A percentile compares a stretch with the other conserved stretches of the same genome.
These are phyloP conservation scores for Drosophila helvetica DNA, from an alignment of 2,888 invertebrate species.

Conservation along the genomic window DNA sequence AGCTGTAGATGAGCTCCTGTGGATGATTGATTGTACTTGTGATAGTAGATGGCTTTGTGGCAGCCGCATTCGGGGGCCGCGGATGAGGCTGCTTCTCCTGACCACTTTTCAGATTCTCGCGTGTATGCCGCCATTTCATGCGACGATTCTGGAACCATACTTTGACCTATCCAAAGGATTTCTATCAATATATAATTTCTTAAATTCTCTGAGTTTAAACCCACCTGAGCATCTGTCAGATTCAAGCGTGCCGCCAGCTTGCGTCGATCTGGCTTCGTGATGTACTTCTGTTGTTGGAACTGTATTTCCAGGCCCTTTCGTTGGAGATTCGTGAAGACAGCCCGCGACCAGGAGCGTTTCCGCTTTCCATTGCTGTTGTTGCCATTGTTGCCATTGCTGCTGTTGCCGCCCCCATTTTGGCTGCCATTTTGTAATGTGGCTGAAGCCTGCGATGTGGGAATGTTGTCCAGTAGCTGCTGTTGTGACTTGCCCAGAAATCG, in stretches of 20 bases:
- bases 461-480: conserved; percentile 72
- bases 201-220: not conserved
- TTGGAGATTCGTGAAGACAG: conserved; percentile 97
- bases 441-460: conserved; percentile 47
- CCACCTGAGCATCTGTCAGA: conserved; percentile 96
- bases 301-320: conserved; percentile 96
- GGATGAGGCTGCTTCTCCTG: conserved; percentile 81
- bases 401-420: conserved; percentile 34
- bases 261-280: conserved; percentile 96
- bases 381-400: conserved; percentile 1
- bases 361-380: conserved; percentile 85
- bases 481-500: conserved; percentile 64
- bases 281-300: conserved; percentile 97
- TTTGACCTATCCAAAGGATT: conserved; percentile 87
- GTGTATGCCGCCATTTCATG: conserved; percentile 94
- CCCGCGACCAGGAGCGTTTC: conserved; percentile 97
- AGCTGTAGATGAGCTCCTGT: conserved; percentile 65
- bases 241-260: conserved; percentile 96
- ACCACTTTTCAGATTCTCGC: conserved; percentile 85
- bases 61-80: conserved; percentile 7
- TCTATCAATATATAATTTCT: not conserved
- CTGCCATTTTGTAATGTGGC: conserved; percentile 44
- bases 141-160: conserved; percentile 96
- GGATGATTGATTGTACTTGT: conserved; percentile 8
- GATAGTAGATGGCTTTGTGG: conserved; percentile 14